A percentile compares a stretch with the other conserved stretches of the same genome.
These are phyloP conservation scores for Halictus quadricinctus DNA, from an alignment of 2,888 invertebrate genomes.

Conservation along the genomic window DNA sequence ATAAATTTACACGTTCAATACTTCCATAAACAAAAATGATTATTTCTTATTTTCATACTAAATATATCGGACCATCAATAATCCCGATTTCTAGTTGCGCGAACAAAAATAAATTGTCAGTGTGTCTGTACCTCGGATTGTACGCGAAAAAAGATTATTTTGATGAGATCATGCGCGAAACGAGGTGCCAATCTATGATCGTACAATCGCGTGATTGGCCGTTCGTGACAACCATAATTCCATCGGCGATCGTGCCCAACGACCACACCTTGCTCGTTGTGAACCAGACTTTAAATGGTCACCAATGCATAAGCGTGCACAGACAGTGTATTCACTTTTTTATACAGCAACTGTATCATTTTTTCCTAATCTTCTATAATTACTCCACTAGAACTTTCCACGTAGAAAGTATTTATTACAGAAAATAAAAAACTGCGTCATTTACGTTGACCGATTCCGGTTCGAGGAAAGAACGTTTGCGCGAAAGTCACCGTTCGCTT, in stretches of 20 bases:
- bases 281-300: slow-evolving; percentile 43
- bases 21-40: not conserved
- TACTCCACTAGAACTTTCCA: too few relatives aligned
- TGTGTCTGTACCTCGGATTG: not conserved
- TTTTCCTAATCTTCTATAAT: not conserved
- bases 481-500: not conserved
- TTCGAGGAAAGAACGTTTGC: not conserved
- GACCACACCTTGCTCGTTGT: slow-evolving; percentile 38
- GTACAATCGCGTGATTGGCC: slow-evolving; percentile 38
- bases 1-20: not conserved
- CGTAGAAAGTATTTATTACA: not conserved
- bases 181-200: slow-evolving; percentile 31
- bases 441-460: not conserved
- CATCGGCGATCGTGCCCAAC: slow-evolving; percentile 28
- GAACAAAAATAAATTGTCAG: not conserved
- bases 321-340: not conserved
- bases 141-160: slow-evolving; percentile 16
- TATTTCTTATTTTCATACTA: too few relatives aligned
- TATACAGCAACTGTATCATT: not conserved
- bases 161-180: slow-evolving; percentile 30
- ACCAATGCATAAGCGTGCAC: not conserved
- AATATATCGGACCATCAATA: not conserved
- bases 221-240: slow-evolving; percentile 46
- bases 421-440: not conserved
- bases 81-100: not conserved